Evolutionary conservation across 1,140 invertebrate species (phyloP).

Genomic region (Philotrypesis tridentata): DNA sequence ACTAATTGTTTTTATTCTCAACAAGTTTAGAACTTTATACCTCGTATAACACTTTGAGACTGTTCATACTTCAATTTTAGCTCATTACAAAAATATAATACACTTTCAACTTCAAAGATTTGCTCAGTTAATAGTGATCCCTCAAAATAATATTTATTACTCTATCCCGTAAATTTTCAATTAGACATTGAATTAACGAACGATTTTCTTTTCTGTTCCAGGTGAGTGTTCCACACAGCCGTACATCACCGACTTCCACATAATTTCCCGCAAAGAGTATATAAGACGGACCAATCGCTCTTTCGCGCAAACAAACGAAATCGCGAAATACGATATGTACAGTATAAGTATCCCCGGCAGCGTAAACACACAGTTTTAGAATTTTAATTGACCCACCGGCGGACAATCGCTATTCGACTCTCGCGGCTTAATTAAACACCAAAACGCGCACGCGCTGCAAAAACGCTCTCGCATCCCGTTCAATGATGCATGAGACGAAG

Average conservation of each 20-base stretch:
- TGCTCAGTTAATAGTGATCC: too few species aligned
- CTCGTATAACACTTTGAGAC: too few species aligned
- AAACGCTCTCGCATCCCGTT: too few species aligned
- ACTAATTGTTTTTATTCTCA: too few species aligned
- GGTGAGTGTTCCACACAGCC: constrained; percentile 37
- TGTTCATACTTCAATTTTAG: too few species aligned
- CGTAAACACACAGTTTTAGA: not conserved
- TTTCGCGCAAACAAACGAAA: not conserved
- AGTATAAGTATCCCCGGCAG: too few species aligned
- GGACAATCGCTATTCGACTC: not conserved
- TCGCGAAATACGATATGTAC: too few species aligned
- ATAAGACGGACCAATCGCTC: not conserved
- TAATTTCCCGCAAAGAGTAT: not conserved
- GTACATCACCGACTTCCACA: not conserved
- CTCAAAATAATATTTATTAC: too few species aligned
- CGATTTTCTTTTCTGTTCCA: constrained; percentile 44
- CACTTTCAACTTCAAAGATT: too few species aligned
- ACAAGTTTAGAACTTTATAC: too few species aligned
- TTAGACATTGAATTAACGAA: not conserved
- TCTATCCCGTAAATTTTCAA: too few species aligned
- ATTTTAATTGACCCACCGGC: not conserved
- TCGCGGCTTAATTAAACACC: not conserved
- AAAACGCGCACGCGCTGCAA: not conserved
- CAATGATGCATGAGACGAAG: not conserved
- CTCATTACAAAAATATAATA: too few species aligned